A percentile compares a stretch with the other conserved stretches of the same genome.
Conservation (phyloP, 2,888 invertebrate species). For the Allacma fusca region DNA sequence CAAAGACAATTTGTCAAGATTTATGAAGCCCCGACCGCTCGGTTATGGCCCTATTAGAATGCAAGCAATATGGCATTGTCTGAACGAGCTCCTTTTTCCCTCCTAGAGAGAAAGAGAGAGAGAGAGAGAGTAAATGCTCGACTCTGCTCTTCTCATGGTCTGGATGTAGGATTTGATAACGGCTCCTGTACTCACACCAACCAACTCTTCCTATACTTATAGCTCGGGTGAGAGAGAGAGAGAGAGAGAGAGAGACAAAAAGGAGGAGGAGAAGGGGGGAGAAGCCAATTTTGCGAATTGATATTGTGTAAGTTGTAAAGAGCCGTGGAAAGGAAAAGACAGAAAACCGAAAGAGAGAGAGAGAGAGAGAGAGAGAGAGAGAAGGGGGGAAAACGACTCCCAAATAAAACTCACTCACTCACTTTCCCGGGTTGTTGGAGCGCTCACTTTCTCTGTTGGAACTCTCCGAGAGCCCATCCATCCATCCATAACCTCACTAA, state of each 20-base stretch:
- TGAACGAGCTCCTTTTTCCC: constrained; percentile 41
- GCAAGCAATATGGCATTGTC: constrained; percentile 57
- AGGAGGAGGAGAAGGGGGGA: constrained; percentile 46
- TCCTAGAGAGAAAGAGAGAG: constrained; percentile 27
- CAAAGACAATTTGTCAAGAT: constrained; percentile 62
- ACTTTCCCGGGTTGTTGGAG: constrained; percentile 43
- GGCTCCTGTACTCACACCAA: not conserved
- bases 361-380: constrained; percentile 18
- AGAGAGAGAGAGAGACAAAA: constrained; percentile 42
- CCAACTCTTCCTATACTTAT: no score
- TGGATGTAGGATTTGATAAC: constrained; percentile 7
- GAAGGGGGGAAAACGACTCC: constrained; percentile 40
- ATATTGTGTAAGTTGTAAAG: constrained; percentile 56
- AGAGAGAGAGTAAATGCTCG: constrained; percentile 27
- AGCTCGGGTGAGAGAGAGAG: not conserved
- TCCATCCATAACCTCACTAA: constrained; percentile 41
- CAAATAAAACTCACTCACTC: constrained; percentile 43
- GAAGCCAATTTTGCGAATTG: constrained; percentile 61
- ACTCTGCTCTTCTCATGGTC: constrained; percentile 9
- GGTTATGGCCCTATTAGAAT: constrained; percentile 61
- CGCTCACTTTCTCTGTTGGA: constrained; percentile 19
- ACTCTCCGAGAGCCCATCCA: constrained; percentile 32
- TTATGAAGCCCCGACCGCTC: constrained; percentile 60
- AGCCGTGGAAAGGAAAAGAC: constrained; percentile 24
- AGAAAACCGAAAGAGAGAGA: constrained; percentile 19